Conservation (phyloP, 2,888 invertebrate genomes). For the Carabus problematicus region DNA sequence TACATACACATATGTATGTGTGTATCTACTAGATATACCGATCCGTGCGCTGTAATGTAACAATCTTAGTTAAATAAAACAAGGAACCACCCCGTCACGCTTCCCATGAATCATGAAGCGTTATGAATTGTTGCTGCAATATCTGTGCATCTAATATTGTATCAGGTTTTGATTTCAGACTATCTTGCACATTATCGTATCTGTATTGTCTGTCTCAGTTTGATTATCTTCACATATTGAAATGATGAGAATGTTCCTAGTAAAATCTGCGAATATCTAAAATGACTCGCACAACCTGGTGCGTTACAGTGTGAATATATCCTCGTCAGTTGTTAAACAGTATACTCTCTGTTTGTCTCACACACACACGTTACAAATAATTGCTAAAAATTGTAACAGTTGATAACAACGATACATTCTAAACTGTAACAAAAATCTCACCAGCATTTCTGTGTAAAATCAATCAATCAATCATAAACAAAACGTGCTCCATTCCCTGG, state of each 20-base stretch:
- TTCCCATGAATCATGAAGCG: not conserved
- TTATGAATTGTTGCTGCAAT: not conserved
- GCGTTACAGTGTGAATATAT: no score
- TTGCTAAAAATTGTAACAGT: slow-evolving; percentile 33
- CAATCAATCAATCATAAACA: slow-evolving; percentile 26
- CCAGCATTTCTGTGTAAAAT: slow-evolving; percentile 38
- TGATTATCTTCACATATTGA: no score
- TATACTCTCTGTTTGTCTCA: no score
- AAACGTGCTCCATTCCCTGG: slow-evolving; percentile 21
- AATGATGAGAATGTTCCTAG: no score
- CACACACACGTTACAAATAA: not conserved
- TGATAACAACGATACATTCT: slow-evolving; percentile 18
- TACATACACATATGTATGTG: slow-evolving; percentile 28
- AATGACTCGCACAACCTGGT: no score
- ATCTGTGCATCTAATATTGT: not conserved
- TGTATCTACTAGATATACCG: slow-evolving; percentile 15
- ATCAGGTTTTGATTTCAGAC: not conserved
- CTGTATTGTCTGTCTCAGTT: no score
- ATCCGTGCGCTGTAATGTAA: slow-evolving; percentile 37
- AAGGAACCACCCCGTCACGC: not conserved
- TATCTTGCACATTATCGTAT: not conserved
- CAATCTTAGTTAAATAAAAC: slow-evolving; percentile 35
- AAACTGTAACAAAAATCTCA: slow-evolving; percentile 41
- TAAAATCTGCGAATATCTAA: no score
- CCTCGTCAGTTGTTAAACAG: no score